Evolutionary conservation across 37 sponge, comb jelly and placozoan genomes (phyloP).

Genomic region (Crambe crambe): DNA sequence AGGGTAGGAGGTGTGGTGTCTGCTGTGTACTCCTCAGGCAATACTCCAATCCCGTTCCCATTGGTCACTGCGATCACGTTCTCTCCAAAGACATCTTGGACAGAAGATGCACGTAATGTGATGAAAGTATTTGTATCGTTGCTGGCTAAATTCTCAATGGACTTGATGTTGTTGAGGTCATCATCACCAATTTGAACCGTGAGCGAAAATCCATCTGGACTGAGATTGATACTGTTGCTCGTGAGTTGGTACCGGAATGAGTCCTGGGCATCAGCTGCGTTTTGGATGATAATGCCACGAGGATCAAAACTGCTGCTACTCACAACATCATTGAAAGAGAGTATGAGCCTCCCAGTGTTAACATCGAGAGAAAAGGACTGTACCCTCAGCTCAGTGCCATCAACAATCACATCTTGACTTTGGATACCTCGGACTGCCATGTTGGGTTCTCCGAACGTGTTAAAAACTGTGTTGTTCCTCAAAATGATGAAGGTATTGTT

Average conservation of each 20-base stretch:
- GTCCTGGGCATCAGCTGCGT: constrained; percentile 18
- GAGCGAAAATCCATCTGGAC: constrained; percentile 64
- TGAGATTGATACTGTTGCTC: constrained; percentile 24
- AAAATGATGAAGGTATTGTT: constrained; percentile 56
- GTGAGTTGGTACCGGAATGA: constrained; percentile 30
- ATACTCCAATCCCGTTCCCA: constrained; percentile 65
- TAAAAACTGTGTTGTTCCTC: constrained; percentile 45
- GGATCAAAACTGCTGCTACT: constrained; percentile 46
- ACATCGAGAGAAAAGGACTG: constrained; percentile 61
- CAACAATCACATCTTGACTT: constrained; percentile 34
- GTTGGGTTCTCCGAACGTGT: constrained; percentile 64
- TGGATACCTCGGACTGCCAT: constrained; percentile 1
- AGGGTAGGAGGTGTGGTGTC: constrained; percentile 71
- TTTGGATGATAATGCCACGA: constrained; percentile 61
- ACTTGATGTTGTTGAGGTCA: constrained; percentile 78
- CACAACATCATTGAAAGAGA: constrained; percentile 81
- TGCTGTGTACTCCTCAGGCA: constrained; percentile 17
- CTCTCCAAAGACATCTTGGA: constrained; percentile 78
- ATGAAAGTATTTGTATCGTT: constrained; percentile 57
- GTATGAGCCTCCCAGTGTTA: constrained; percentile 55
- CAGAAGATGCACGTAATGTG: constrained; percentile 57
- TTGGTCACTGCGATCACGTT: constrained; percentile 76
- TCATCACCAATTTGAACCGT: constrained; percentile 36
- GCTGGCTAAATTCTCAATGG: constrained; percentile 46
- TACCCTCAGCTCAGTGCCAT: constrained; percentile 31